phyloP scores from a whole-genome alignment of 2,797 vertebrate species.

The Tokudaia tokunoshimensis region DNA sequence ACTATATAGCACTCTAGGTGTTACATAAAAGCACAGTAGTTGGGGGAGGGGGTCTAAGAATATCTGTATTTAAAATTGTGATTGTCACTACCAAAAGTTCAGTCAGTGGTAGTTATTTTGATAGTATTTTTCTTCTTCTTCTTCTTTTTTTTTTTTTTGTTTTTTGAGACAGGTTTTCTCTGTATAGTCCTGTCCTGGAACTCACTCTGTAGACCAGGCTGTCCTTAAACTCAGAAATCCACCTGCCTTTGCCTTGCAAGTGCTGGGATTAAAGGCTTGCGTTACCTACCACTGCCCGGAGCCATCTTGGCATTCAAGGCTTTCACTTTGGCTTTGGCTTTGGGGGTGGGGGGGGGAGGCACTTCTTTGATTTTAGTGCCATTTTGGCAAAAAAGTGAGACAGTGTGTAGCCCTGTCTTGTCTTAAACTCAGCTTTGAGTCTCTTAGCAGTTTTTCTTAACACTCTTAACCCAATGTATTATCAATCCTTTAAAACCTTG shows the following conservation, averaged over 20 bases:
- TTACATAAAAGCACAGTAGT: not conserved
- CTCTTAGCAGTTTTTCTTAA: not conserved
- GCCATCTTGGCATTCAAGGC: not conserved
- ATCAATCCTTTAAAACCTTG: not conserved
- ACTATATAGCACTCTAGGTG: not conserved
- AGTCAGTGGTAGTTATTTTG: not conserved
- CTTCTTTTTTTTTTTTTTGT: too few relatives aligned
- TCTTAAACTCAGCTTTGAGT: not conserved
- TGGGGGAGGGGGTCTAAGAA: too few relatives aligned
- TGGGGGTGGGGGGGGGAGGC: not conserved
- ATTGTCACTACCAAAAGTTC: not conserved
- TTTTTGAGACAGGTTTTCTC: too few relatives aligned
- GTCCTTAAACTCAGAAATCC: too few relatives aligned
- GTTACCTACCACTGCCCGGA: too few relatives aligned
- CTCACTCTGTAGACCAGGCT: too few relatives aligned
- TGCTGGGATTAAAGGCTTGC: too few relatives aligned
- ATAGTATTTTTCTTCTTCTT: not conserved
- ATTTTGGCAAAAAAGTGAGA: not conserved
- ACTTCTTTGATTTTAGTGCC: not conserved
- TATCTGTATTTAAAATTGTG: constrained; percentile 48
- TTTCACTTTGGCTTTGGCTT: not conserved
- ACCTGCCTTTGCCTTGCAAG: too few relatives aligned
- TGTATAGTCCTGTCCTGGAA: too few relatives aligned
- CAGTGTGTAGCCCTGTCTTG: not conserved
- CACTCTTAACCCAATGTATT: not conserved